Percentiles rank a stretch among this genome's conserved stretches.
phyloP scores from a whole-genome alignment of 2,888 invertebrate genomes.

The Argynnis bischoffii region DNA sequence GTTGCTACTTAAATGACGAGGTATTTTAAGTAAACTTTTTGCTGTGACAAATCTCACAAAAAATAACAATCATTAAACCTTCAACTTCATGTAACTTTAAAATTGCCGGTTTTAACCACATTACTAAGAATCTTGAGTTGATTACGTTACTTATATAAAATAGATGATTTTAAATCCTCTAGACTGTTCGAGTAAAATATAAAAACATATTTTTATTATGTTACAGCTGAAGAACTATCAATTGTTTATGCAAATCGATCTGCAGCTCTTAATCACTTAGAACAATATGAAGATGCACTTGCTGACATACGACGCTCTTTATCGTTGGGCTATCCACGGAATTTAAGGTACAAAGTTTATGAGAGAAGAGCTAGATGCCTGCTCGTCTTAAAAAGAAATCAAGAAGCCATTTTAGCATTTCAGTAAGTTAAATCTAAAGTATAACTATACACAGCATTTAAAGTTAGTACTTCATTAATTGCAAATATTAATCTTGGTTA shows the following conservation, averaged over 20 bases:
- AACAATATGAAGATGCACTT: slow-evolving; percentile 85
- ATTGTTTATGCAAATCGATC: slow-evolving; percentile 91
- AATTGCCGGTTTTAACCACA: no score
- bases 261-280: slow-evolving; percentile 88
- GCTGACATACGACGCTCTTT: slow-evolving; percentile 87
- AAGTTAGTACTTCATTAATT: not conserved
- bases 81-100: no score
- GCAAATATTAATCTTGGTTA: not conserved
- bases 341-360: slow-evolving; percentile 88
- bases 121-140: no score
- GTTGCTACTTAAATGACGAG: not conserved
- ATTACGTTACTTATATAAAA: no score
- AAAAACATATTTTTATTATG: slow-evolving; percentile 11
- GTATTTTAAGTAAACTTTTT: not conserved
- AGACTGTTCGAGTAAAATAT: no score
- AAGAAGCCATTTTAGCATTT: slow-evolving; percentile 85
- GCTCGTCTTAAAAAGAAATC: slow-evolving; percentile 85
- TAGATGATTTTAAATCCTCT: no score
- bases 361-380: slow-evolving; percentile 89
- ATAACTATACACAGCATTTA: not conserved
- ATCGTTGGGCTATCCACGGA: slow-evolving; percentile 85
- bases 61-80: not conserved
- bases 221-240: slow-evolving; percentile 83
- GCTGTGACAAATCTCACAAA: not conserved
- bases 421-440: slow-evolving; percentile 57